Conservation (phyloP, 2,888 invertebrate species). For the Microdon myrmicae region DNA sequence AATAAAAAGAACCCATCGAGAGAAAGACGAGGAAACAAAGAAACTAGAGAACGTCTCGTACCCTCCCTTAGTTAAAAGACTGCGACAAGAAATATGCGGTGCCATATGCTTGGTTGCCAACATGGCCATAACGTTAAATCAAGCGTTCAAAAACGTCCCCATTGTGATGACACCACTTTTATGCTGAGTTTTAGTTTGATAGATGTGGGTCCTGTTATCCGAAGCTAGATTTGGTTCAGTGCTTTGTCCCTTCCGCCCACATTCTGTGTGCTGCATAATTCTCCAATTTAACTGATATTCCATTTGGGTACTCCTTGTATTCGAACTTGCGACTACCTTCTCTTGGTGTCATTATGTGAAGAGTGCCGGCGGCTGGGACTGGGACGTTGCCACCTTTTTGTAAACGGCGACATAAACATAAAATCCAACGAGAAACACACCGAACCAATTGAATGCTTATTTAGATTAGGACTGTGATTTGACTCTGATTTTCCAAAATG, state of each 20-base stretch:
- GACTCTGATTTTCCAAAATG: constrained; percentile 33
- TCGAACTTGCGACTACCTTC: constrained; percentile 34
- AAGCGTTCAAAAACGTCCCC: constrained; percentile 17
- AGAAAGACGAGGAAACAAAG: constrained; percentile 9
- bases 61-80: constrained; percentile 23
- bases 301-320: constrained; percentile 15
- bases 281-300: constrained; percentile 46
- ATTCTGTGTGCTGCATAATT: constrained; percentile 39
- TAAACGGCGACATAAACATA: constrained; percentile 51
- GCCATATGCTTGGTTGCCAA: constrained; percentile 47
- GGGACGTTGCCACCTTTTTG: constrained; percentile 44
- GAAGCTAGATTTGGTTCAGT: constrained; percentile 2
- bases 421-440: constrained; percentile 48
- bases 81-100: constrained; percentile 39
- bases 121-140: constrained; percentile 45
- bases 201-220: constrained; percentile 41
- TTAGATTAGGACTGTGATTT: constrained; percentile 48
- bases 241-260: not conserved
- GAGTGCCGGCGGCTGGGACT: constrained; percentile 13
- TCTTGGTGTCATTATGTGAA: constrained; percentile 5
- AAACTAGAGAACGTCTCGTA: constrained; percentile 35
- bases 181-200: constrained; percentile 51
- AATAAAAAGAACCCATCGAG: constrained; percentile 45
- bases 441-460: constrained; percentile 51
- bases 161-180: constrained; percentile 47